These are phyloP conservation scores for Drosophila affinis DNA, from an alignment of 2,888 invertebrate species.

Conservation along the genomic window DNA sequence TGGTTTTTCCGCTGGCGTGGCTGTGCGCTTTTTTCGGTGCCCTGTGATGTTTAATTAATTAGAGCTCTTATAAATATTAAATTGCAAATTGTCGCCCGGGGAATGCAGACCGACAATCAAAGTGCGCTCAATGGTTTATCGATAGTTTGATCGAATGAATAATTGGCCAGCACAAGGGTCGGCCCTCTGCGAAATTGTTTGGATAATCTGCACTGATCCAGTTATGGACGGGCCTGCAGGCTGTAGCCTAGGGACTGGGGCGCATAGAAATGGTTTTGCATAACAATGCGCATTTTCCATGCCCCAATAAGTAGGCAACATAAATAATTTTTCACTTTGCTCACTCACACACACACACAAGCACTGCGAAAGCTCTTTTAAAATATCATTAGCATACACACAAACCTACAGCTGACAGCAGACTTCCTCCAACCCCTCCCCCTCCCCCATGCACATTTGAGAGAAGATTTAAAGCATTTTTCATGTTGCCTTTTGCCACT, in stretches of 20 bases:
- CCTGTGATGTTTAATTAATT: slow-evolving; percentile 73
- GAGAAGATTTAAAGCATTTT: slow-evolving; percentile 51
- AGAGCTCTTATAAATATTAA: slow-evolving; percentile 60
- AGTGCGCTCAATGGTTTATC: slow-evolving; percentile 3
- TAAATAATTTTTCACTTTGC: slow-evolving; percentile 50
- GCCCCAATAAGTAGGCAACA: slow-evolving; percentile 49
- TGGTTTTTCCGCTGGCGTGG: slow-evolving; percentile 12
- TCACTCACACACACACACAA: slow-evolving; percentile 28
- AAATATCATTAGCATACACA: slow-evolving; percentile 76
- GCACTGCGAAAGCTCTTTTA: slow-evolving; percentile 68
- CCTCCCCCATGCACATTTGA: slow-evolving; percentile 16
- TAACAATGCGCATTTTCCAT: slow-evolving; percentile 40
- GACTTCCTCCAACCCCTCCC: slow-evolving; percentile 37
- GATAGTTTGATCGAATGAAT: slow-evolving; percentile 30
- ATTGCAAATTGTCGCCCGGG: slow-evolving; percentile 30
- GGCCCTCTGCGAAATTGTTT: not conserved
- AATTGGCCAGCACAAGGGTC: slow-evolving; percentile 4
- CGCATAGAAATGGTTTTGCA: slow-evolving; percentile 28
- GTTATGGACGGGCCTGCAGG: not conserved
- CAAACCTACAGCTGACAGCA: slow-evolving; percentile 60
- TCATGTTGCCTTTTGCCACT: slow-evolving; percentile 61
- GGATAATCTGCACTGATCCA: not conserved
- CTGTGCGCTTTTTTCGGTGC: slow-evolving; percentile 41
- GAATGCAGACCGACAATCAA: not conserved
- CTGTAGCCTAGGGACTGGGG: not conserved